These are phyloP conservation scores for Lutraria rhynchaena DNA, from an alignment of 1,140 invertebrate genomes.

Conservation along the genomic window DNA sequence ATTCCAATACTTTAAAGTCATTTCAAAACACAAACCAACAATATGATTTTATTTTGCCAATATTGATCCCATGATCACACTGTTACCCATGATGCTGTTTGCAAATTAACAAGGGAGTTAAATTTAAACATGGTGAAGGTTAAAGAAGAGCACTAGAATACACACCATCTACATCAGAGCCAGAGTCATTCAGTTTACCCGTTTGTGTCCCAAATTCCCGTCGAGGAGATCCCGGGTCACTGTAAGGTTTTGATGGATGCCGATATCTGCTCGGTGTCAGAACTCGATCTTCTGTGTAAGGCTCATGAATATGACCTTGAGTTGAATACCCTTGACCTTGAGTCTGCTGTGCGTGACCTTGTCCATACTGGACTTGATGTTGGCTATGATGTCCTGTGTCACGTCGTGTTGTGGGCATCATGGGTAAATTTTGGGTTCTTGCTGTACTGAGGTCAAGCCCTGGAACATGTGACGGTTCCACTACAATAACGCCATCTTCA, in stretches of 20 bases:
- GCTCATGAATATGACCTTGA: conserved; percentile 54
- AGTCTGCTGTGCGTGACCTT: not conserved
- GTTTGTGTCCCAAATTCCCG: conserved; percentile 80
- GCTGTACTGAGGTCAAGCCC: conserved; percentile 61
- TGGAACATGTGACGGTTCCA: conserved; percentile 65
- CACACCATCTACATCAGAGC: conserved; percentile 45
- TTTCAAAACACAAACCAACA: too few relatives aligned
- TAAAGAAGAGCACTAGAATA: conserved; percentile 40
- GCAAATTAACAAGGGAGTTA: not conserved
- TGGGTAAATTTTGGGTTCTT: conserved; percentile 33
- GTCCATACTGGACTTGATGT: not conserved
- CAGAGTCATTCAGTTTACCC: conserved; percentile 64
- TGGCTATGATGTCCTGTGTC: not conserved
- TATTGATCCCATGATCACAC: too few relatives aligned
- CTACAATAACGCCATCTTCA: conserved; percentile 28
- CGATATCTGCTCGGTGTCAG: conserved; percentile 73
- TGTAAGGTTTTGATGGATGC: conserved; percentile 55
- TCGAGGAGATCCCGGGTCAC: conserved; percentile 65
- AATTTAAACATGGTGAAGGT: not conserved
- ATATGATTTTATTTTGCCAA: too few relatives aligned
- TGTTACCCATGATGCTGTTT: too few relatives aligned
- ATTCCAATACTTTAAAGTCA: too few relatives aligned
- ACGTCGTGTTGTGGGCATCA: conserved; percentile 18
- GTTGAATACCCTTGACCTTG: conserved; percentile 10
- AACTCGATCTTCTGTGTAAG: conserved; percentile 74